Percentiles rank a stretch among this genome's conserved stretches.
Conservation (phyloP, 2,888 invertebrate species). For the Brachyopa scutellaris region DNA sequence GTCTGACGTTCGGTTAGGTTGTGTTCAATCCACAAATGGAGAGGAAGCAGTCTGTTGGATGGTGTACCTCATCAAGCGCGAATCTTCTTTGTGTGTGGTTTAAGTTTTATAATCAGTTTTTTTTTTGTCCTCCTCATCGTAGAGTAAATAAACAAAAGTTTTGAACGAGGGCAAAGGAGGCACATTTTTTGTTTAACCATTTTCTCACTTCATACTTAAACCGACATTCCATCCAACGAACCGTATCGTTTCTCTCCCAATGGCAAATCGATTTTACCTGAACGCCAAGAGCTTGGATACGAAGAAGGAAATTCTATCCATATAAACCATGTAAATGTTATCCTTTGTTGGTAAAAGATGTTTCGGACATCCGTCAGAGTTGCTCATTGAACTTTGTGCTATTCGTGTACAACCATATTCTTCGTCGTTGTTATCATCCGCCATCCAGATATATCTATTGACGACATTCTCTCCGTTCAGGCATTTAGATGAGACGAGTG, state of each 20-base stretch:
- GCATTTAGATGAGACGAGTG: no score
- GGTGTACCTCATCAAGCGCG: slow-evolving; percentile 21
- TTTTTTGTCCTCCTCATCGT: slow-evolving; percentile 1
- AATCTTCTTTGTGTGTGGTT: slow-evolving; percentile 26
- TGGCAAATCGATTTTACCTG: slow-evolving; percentile 60
- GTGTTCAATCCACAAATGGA: not conserved
- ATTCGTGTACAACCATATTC: slow-evolving; percentile 16
- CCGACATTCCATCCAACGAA: not conserved
- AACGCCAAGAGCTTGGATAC: not conserved
- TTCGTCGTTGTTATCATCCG: not conserved
- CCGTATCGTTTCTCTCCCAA: not conserved
- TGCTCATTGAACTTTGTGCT: slow-evolving; percentile 15
- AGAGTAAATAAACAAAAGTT: slow-evolving; percentile 38
- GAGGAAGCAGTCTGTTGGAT: not conserved
- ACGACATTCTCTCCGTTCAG: not conserved
- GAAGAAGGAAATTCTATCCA: not conserved
- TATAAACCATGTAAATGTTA: not conserved
- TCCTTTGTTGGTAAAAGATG: slow-evolving; percentile 48
- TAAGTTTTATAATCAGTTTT: slow-evolving; percentile 16
- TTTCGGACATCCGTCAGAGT: slow-evolving; percentile 60
- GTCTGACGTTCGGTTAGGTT: not conserved
- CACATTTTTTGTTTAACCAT: slow-evolving; percentile 2
- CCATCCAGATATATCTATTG: not conserved
- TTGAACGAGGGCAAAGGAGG: slow-evolving; percentile 27
- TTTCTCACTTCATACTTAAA: not conserved